Conservation (phyloP, 2,888 invertebrate species). For the Panzeria rudis region DNA sequence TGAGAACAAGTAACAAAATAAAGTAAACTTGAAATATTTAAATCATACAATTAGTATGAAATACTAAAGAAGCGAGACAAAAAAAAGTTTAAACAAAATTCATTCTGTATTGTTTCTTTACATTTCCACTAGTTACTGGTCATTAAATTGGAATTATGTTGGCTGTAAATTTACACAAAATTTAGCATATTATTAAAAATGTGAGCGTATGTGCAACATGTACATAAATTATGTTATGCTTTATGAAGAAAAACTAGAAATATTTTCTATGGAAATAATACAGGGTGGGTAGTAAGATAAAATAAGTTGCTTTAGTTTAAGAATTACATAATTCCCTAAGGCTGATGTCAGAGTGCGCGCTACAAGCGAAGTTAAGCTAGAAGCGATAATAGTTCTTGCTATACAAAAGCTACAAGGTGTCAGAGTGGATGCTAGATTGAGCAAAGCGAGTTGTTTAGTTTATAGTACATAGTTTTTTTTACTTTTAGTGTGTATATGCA, state of each 20-base stretch:
- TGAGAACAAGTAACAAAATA: slow-evolving; percentile 7
- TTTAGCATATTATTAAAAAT: slow-evolving; percentile 71
- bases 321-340: background rate
- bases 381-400: no score
- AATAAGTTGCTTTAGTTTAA: background rate
- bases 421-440: no score
- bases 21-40: slow-evolving; percentile 49
- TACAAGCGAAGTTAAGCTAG: no score
- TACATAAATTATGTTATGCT: slow-evolving; percentile 71
- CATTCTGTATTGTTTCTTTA: slow-evolving; percentile 15
- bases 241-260: slow-evolving; percentile 53
- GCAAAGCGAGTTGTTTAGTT: no score
- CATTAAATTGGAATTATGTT: slow-evolving; percentile 73
- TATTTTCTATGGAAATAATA: slow-evolving; percentile 41
- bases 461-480: no score
- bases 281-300: slow-evolving; percentile 25
- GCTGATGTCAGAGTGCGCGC: no score
- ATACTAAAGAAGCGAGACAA: slow-evolving; percentile 36
- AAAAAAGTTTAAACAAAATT: slow-evolving; percentile 6
- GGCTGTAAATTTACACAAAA: slow-evolving; percentile 72
- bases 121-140: slow-evolving; percentile 70
- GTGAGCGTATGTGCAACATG: slow-evolving; percentile 34
- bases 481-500: no score
- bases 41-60: slow-evolving; percentile 59
- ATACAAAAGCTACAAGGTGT: no score